Evolutionary conservation across 2,113 vertebrate genomes (phyloP).

Genomic region (Sclerurus mexicanus): DNA sequence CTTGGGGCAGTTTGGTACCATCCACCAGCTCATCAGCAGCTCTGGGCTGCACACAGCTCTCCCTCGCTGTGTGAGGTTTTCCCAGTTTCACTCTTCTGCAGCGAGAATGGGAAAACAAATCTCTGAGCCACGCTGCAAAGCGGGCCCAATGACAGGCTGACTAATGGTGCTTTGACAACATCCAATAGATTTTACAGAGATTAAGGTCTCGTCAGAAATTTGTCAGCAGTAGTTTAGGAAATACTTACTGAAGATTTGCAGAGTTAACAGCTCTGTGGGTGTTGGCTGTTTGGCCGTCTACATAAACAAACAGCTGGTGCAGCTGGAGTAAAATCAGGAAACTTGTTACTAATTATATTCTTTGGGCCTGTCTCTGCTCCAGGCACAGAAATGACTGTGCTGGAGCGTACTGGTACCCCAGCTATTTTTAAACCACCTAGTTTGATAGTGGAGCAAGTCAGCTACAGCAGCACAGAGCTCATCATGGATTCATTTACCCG

Average conservation of each 20-base stretch:
- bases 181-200: not conserved
- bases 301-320: constrained; percentile 44
- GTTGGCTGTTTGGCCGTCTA: constrained; percentile 24
- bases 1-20: not conserved
- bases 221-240: constrained; percentile 49
- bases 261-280: constrained; percentile 34
- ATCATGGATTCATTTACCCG: not conserved
- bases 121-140: not conserved
- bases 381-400: not conserved
- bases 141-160: not conserved
- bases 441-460: not conserved
- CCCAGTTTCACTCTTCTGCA: not conserved
- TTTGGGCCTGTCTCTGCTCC: not conserved
- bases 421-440: not conserved
- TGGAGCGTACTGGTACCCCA: not conserved
- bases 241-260: constrained; percentile 38
- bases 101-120: not conserved
- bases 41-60: rapidly evolving
- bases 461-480: not conserved
- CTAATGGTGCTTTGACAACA: constrained; percentile 38
- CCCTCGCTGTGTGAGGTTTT: not conserved
- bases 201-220: constrained; percentile 34
- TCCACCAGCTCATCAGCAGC: not conserved
- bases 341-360: not conserved
- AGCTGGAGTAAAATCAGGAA: constrained; percentile 30